Evolutionary conservation across 2,113 vertebrate species (phyloP).

Genomic region (Toxostoma redivivum): DNA sequence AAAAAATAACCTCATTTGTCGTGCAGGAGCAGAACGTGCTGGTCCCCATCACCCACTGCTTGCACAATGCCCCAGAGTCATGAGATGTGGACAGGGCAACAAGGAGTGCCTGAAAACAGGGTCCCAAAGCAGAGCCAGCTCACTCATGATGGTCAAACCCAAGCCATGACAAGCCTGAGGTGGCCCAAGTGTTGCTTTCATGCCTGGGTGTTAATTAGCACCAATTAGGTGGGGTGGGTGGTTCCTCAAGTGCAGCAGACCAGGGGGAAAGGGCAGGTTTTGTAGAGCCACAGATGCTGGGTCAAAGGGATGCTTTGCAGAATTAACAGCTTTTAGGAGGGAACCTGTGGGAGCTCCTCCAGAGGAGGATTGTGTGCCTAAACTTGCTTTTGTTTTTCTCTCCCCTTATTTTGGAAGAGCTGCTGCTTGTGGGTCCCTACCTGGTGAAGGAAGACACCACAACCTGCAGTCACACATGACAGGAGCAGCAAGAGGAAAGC

Average conservation of each 20-base stretch:
- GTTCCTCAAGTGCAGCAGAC: background rate
- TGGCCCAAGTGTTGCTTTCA: background rate
- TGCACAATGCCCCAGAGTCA: background rate
- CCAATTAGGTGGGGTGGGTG: background rate
- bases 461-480: background rate
- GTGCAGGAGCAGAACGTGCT: background rate
- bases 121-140: background rate
- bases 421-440: background rate
- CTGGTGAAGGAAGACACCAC: background rate
- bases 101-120: background rate
- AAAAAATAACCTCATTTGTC: conserved; percentile 37
- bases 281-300: background rate
- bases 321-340: background rate
- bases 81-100: background rate
- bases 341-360: background rate
- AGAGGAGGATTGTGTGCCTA: background rate
- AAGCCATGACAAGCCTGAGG: background rate
- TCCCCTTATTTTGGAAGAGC: background rate
- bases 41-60: background rate
- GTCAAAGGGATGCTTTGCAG: background rate
- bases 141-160: background rate
- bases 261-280: background rate
- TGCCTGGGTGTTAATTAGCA: background rate
- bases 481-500: background rate
- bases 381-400: background rate